phyloP scores from a whole-genome alignment of 2,797 vertebrate species.

The Pteropus rufus region DNA sequence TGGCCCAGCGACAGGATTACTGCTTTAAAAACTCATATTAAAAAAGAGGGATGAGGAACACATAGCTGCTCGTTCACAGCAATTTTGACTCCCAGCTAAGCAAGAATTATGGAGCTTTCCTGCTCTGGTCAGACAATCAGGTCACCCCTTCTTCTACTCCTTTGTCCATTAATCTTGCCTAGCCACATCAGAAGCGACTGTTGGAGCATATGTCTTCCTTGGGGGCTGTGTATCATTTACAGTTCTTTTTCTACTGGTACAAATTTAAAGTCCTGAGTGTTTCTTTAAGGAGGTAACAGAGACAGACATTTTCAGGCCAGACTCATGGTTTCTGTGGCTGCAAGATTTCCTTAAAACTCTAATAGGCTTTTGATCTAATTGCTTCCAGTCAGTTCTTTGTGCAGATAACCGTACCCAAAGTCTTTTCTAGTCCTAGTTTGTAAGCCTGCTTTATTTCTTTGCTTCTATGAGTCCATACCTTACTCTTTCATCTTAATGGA shows the following conservation, averaged over 20 bases:
- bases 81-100: neutral
- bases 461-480: neutral
- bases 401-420: neutral
- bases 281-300: conserved; percentile 11
- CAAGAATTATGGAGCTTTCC: neutral
- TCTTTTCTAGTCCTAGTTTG: neutral
- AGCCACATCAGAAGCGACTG: neutral
- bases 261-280: neutral
- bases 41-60: neutral
- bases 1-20: neutral
- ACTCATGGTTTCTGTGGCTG: conserved; percentile 21
- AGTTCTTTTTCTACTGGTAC: neutral
- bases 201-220: neutral
- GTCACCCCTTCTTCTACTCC: neutral
- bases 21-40: neutral
- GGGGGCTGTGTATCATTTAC: too few relatives aligned
- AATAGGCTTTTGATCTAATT: conserved; percentile 32
- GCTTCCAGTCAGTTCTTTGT: neutral
- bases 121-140: neutral
- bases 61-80: neutral
- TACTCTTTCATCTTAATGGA: neutral
- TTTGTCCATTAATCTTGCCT: neutral
- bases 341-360: conserved; percentile 16
- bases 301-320: neutral
- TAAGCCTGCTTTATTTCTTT: neutral